Conservation (phyloP, 2,113 vertebrate genomes). For the Cinclus mexicanus region DNA sequence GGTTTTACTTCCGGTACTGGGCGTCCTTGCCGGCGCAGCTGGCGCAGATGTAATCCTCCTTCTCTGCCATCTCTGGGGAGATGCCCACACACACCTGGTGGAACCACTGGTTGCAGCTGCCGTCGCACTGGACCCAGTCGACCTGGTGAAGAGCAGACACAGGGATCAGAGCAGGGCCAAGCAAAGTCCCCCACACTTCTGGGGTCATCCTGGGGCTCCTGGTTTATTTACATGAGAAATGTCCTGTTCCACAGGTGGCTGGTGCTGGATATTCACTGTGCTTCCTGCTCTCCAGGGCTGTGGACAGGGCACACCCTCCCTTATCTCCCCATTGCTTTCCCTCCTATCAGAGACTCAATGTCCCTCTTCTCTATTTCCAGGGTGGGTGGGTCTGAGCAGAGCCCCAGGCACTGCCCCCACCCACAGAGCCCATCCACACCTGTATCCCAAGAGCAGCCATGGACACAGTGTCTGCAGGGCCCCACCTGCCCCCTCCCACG, state of each 20-base stretch:
- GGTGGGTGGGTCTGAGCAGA: accelerated
- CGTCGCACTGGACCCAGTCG: constrained; percentile 97
- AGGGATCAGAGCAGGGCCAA: constrained; percentile 34
- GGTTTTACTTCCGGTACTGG: constrained; percentile 76
- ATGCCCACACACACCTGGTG: constrained; percentile 96
- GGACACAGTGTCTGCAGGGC: background rate
- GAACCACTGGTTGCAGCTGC: constrained; percentile 98
- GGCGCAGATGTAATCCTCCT: constrained; percentile 95
- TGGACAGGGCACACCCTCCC: background rate
- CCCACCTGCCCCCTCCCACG: background rate
- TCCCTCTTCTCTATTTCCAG: background rate
- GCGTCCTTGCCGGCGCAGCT: constrained; percentile 83
- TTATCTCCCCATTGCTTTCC: background rate
- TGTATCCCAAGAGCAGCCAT: background rate
- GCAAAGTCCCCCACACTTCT: accelerated
- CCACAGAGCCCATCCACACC: too few relatives aligned
- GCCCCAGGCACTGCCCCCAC: background rate
- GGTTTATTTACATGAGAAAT: background rate
- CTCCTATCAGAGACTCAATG: accelerated
- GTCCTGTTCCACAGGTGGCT: background rate
- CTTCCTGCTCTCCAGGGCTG: background rate
- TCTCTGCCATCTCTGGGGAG: constrained; percentile 91
- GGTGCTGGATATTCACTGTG: background rate
- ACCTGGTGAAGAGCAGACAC: constrained; percentile 79
- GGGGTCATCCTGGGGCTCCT: background rate